Evolutionary conservation across 2,113 vertebrate genomes (phyloP).

Genomic region (Rafetus swinhoei): DNA sequence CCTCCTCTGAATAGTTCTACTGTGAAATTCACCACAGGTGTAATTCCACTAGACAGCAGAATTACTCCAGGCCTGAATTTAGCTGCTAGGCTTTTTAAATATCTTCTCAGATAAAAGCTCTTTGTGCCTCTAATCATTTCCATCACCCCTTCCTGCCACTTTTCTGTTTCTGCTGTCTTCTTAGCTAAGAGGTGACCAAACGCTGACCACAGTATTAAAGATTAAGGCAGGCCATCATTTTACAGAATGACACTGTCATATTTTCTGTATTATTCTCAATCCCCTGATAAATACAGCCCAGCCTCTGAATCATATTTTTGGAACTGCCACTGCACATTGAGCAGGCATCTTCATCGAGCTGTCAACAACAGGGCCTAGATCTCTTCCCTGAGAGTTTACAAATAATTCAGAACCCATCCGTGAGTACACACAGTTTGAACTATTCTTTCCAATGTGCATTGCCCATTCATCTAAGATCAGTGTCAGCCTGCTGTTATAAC

Average conservation of each 20-base stretch:
- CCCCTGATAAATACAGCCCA: neutral
- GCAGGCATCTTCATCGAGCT: neutral
- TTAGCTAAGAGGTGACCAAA: slow-evolving; percentile 14
- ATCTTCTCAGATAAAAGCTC: neutral
- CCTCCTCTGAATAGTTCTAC: slow-evolving; percentile 2
- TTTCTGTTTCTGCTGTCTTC: neutral
- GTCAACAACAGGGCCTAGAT: neutral
- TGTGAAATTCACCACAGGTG: neutral
- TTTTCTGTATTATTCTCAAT: slow-evolving; percentile 19
- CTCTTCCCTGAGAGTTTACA: neutral
- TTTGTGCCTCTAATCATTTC: neutral
- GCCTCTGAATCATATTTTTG: neutral
- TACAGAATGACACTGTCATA: slow-evolving; percentile 8
- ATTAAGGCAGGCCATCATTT: slow-evolving; percentile 21
- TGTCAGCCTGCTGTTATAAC: neutral
- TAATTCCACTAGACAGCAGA: neutral
- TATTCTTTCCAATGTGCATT: neutral
- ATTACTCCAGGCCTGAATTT: neutral
- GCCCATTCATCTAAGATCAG: neutral
- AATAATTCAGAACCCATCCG: neutral
- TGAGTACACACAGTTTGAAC: neutral
- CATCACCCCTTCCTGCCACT: neutral
- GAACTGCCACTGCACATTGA: slow-evolving; percentile 1
- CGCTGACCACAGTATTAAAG: neutral
- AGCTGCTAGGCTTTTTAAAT: neutral